A percentile compares a stretch with the other conserved stretches of the same genome.
Conservation (phyloP, 2,113 vertebrate species). For the Regulus satrapa region DNA sequence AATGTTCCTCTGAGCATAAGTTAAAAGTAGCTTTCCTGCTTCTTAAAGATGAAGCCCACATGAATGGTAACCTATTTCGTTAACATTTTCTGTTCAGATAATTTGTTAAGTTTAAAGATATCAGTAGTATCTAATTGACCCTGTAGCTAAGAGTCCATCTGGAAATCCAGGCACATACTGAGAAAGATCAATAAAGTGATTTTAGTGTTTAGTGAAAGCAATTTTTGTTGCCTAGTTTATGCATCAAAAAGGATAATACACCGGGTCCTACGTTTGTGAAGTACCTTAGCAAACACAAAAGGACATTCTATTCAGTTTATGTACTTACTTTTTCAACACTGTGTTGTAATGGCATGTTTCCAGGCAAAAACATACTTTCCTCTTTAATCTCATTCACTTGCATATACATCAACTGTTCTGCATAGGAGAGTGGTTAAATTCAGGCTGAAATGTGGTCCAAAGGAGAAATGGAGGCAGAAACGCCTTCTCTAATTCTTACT, state of each 20-base stretch:
- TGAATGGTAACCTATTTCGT: not conserved
- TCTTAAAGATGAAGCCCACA: not conserved
- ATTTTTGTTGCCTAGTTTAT: not conserved
- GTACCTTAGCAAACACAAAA: not conserved
- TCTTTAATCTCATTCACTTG: not conserved
- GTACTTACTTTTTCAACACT: not conserved
- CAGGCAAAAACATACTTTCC: not conserved
- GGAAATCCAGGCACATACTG: not conserved
- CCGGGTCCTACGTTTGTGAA: not conserved
- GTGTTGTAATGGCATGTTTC: not conserved
- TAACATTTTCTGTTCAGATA: not conserved
- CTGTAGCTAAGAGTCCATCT: not conserved
- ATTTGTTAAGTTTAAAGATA: not conserved
- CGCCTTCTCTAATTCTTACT: not conserved
- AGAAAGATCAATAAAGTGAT: not conserved
- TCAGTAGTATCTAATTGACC: not conserved
- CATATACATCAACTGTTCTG: not conserved
- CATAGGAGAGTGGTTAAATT: not conserved
- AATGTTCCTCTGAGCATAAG: not conserved
- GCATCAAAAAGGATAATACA: not conserved
- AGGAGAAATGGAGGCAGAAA: not conserved
- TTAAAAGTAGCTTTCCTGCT: not conserved
- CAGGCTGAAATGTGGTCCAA: not conserved
- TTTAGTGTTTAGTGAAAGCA: not conserved
- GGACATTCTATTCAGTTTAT: not conserved